phyloP scores from a whole-genome alignment of 2,113 vertebrate species.

The Percina caprodes region DNA sequence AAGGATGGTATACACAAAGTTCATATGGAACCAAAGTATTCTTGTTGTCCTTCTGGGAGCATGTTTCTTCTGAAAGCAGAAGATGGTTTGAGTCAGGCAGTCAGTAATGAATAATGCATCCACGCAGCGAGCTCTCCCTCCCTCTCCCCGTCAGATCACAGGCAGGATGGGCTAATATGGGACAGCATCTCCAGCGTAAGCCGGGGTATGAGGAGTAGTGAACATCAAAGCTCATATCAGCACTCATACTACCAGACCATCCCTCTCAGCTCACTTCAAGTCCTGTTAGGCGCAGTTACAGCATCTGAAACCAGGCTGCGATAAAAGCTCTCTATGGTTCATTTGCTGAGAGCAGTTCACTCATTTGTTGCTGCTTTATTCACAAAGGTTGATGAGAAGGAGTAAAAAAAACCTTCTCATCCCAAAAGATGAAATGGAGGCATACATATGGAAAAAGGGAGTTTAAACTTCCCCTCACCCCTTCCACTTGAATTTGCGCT shows the following conservation, averaged over 20 bases:
- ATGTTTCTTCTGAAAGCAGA: conserved; percentile 67
- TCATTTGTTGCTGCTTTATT: conserved; percentile 20
- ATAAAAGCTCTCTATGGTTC: conserved; percentile 11
- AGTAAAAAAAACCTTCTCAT: neutral
- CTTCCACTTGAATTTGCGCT: conserved; percentile 42
- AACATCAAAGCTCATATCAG: conserved; percentile 69
- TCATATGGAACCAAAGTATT: conserved; percentile 47
- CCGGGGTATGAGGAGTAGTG: conserved; percentile 51
- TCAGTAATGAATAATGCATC: conserved; percentile 79
- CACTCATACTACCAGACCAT: conserved; percentile 38
- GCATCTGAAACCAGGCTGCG: conserved; percentile 16
- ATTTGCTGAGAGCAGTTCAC: conserved; percentile 32
- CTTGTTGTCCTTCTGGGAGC: conserved; percentile 24
- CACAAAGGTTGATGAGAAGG: conserved; percentile 11
- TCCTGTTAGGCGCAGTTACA: conserved; percentile 22
- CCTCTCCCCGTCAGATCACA: conserved; percentile 75
- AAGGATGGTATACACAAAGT: conserved; percentile 37
- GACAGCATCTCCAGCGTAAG: conserved; percentile 75
- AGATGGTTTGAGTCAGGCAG: conserved; percentile 67
- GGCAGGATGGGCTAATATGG: conserved; percentile 73
- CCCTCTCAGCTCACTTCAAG: conserved; percentile 31
- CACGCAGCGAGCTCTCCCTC: conserved; percentile 54
- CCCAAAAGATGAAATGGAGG: conserved; percentile 3
- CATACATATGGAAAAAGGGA: neutral
- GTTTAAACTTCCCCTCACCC: conserved; percentile 46